Percentiles rank a stretch among this genome's conserved stretches.
Evolutionary conservation across 1,140 invertebrate genomes (phyloP).

Genomic region (Neotoxoptera formosana): DNA sequence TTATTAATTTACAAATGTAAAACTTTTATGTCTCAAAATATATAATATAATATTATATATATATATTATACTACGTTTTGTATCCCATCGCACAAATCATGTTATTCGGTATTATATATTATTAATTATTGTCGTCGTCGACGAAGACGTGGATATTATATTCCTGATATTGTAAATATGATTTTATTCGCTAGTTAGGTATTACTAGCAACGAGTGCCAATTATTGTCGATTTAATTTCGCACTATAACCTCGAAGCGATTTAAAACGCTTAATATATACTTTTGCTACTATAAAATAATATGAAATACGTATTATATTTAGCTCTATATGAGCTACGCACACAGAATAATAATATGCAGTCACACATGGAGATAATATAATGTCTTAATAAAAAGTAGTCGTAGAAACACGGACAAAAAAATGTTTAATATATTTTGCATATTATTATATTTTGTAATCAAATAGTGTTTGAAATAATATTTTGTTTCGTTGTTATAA

Average conservation of each 20-base stretch:
- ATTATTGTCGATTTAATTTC: background rate
- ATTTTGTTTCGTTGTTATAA: background rate
- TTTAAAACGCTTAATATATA: background rate
- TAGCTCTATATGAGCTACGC: background rate
- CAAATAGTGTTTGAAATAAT: background rate
- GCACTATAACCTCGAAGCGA: background rate
- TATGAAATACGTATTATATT: too few species aligned
- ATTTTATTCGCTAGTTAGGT: background rate
- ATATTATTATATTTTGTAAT: background rate
- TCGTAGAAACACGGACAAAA: background rate
- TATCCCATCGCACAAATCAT: background rate
- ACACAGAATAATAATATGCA: background rate
- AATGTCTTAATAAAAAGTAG: background rate
- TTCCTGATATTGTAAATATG: background rate
- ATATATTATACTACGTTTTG: too few species aligned
- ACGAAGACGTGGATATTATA: background rate
- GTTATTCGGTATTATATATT: background rate
- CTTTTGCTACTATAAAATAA: background rate
- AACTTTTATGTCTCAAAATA: background rate
- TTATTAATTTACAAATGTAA: background rate
- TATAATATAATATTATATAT: too few species aligned
- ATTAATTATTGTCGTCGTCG: background rate
- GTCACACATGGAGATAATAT: background rate
- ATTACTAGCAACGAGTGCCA: background rate
- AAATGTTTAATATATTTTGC: background rate